Evolutionary conservation across 2,888 invertebrate genomes (phyloP).

Genomic region (Clepsis dumicolana): DNA sequence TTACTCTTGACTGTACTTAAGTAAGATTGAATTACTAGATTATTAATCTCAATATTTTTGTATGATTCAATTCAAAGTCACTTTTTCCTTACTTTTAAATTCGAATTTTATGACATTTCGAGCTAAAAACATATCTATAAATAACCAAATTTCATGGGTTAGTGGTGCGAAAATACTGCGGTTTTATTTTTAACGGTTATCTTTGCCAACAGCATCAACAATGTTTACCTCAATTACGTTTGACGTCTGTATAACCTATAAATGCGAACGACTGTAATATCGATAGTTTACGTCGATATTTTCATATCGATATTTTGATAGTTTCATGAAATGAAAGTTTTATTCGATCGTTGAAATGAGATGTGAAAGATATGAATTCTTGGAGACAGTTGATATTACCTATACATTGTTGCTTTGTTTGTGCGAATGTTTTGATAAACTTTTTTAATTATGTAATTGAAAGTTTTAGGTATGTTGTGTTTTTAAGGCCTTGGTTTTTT

Average conservation of each 20-base stretch:
- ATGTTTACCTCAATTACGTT: conserved; percentile 41
- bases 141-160: neutral
- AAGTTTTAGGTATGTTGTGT: too few relatives aligned
- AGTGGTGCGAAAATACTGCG: neutral
- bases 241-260: conserved; percentile 42
- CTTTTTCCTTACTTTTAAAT: too few relatives aligned
- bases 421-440: conserved; percentile 18
- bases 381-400: conserved; percentile 29
- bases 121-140: neutral
- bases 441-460: neutral
- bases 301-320: conserved; percentile 44
- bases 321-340: conserved; percentile 41
- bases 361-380: conserved; percentile 38
- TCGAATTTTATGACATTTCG: neutral
- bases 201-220: conserved; percentile 28
- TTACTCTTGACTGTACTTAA: too few relatives aligned
- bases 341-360: conserved; percentile 40
- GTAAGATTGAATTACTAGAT: too few relatives aligned
- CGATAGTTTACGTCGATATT: conserved; percentile 43
- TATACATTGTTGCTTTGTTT: conserved; percentile 28
- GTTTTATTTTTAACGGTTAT: conserved; percentile 25
- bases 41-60: too few relatives aligned
- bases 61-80: too few relatives aligned
- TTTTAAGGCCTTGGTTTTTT: too few relatives aligned
- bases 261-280: conserved; percentile 39